A percentile compares a stretch with the other conserved stretches of the same genome.
These are phyloP conservation scores for Mantis religiosa DNA, from an alignment of 2,888 invertebrate genomes.

Conservation along the genomic window DNA sequence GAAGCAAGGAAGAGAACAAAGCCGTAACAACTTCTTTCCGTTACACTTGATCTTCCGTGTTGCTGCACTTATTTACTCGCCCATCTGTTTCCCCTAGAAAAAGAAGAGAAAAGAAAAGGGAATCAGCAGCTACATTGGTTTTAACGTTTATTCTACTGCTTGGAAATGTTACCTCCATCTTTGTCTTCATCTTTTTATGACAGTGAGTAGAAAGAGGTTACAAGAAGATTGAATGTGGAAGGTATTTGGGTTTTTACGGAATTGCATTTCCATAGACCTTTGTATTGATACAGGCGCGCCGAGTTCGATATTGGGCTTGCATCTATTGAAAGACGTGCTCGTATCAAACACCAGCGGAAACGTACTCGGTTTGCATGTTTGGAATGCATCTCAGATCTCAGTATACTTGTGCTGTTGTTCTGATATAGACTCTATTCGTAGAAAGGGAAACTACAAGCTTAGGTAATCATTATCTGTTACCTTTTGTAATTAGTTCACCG, in stretches of 20 bases:
- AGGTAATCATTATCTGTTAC: no score
- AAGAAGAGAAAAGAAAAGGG: not conserved
- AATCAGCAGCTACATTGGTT: not conserved
- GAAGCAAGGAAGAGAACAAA: no score
- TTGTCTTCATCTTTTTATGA: not conserved
- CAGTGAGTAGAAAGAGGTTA: not conserved
- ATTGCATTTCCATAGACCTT: not conserved
- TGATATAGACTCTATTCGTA: no score
- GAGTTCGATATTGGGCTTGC: not conserved
- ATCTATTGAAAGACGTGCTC: not conserved
- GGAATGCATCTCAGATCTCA: no score
- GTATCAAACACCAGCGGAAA: no score
- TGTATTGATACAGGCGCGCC: no score
- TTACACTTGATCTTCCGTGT: not conserved
- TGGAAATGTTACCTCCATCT: not conserved
- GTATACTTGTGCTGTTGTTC: no score
- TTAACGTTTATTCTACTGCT: not conserved
- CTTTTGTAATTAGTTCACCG: no score
- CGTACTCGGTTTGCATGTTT: no score
- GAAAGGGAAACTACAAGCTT: no score
- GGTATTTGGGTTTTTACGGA: not conserved
- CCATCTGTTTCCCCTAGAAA: not conserved
- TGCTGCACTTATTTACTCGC: not conserved
- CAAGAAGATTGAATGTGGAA: not conserved
- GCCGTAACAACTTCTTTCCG: not conserved